A percentile compares a stretch with the other conserved stretches of the same genome.
These are phyloP conservation scores for Crotalus horridus DNA, from an alignment of 2,113 vertebrate species.

Conservation along the genomic window DNA sequence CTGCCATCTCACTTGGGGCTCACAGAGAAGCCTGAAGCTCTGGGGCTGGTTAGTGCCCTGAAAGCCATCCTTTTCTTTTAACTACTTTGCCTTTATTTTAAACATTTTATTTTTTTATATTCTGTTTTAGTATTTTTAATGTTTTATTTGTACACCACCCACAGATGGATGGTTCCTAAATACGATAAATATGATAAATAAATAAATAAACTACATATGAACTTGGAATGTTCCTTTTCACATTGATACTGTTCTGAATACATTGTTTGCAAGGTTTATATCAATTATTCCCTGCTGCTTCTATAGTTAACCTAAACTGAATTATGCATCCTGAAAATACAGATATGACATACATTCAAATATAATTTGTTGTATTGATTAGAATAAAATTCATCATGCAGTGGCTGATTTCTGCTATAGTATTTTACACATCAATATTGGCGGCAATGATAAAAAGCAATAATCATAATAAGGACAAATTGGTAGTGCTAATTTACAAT, in stretches of 20 bases:
- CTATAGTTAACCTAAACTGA: background rate
- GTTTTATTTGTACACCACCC: background rate
- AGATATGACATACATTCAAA: background rate
- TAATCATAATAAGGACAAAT: background rate
- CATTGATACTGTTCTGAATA: constrained; percentile 37
- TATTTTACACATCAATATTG: background rate
- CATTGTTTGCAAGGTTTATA: background rate
- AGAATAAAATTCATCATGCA: background rate
- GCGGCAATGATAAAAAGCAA: background rate
- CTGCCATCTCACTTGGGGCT: no score
- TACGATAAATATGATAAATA: background rate
- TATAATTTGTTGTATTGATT: background rate
- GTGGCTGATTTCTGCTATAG: background rate
- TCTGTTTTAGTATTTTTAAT: no score
- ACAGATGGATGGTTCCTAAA: background rate
- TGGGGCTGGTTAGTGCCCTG: background rate
- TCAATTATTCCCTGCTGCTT: accelerated
- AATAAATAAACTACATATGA: background rate
- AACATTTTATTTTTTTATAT: background rate
- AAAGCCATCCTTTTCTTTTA: background rate
- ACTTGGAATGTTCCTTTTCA: constrained; percentile 27
- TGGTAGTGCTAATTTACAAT: background rate
- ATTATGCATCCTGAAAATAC: background rate
- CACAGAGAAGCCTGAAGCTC: no score
- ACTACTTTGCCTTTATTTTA: background rate